These are phyloP conservation scores for Uria aalge DNA, from an alignment of 2,113 vertebrate species.

Conservation along the genomic window DNA sequence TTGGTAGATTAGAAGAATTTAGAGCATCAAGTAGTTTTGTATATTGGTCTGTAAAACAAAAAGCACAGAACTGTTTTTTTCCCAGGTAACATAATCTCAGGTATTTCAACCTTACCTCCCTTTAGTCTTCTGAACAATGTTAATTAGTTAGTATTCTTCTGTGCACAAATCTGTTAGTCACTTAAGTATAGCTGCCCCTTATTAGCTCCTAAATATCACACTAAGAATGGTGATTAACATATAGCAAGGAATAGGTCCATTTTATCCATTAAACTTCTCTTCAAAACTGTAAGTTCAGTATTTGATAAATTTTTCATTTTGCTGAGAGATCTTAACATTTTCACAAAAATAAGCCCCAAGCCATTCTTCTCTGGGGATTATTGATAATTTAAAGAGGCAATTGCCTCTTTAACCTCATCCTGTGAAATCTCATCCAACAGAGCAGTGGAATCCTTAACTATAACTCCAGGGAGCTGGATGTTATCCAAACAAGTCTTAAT, in stretches of 20 bases:
- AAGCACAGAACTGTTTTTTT: background rate
- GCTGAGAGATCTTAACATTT: background rate
- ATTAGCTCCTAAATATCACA: background rate
- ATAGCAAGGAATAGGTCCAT: background rate
- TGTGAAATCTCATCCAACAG: background rate
- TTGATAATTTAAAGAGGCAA: background rate
- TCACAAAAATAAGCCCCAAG: background rate
- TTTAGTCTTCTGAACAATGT: background rate
- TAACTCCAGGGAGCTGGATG: slow-evolving; percentile 12
- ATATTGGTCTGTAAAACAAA: background rate
- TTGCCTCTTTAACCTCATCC: slow-evolving; percentile 18
- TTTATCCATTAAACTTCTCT: background rate
- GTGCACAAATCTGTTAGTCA: background rate
- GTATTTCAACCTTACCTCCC: background rate
- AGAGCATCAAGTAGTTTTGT: background rate
- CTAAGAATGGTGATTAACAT: background rate
- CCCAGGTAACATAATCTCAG: background rate
- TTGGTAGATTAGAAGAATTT: background rate
- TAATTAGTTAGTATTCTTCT: background rate
- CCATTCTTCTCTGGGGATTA: background rate
- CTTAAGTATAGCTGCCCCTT: background rate
- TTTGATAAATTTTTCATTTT: background rate
- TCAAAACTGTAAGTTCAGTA: background rate
- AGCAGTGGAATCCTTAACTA: background rate
- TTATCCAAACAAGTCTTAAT: background rate